phyloP scores from a whole-genome alignment of 2,113 vertebrate species.

The Corythornis madagascariensis region DNA sequence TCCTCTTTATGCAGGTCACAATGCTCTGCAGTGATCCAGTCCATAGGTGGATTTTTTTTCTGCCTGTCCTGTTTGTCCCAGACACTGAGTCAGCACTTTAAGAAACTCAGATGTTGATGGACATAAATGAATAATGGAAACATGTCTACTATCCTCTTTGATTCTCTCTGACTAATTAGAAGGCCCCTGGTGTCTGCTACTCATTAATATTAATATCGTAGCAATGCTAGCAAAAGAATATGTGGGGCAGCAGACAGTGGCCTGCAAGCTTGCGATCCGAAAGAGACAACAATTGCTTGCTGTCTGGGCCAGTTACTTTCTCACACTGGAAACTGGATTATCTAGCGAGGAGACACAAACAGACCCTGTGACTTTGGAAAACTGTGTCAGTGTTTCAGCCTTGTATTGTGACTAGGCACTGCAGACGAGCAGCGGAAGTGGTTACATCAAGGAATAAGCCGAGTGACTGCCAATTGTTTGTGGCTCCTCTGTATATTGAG shows the following conservation, averaged over 20 bases:
- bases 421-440: background rate
- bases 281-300: conserved; percentile 49
- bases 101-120: background rate
- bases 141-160: background rate
- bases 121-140: conserved; percentile 34
- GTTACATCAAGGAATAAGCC: background rate
- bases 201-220: conserved; percentile 47
- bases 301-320: conserved; percentile 37
- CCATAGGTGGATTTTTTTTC: background rate
- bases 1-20: rapidly evolving
- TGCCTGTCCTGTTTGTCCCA: background rate
- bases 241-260: conserved; percentile 62
- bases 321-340: conserved; percentile 27
- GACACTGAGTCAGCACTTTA: conserved; percentile 21
- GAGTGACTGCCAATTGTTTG: background rate
- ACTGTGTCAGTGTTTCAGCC: background rate
- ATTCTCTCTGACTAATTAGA: conserved; percentile 53
- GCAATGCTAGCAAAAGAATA: background rate
- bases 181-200: background rate
- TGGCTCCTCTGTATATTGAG: background rate
- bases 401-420: background rate
- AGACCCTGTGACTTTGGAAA: conserved; percentile 28
- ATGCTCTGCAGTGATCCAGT: background rate
- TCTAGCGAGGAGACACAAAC: background rate
- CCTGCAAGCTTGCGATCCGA: background rate